Conservation (phyloP, 2,797 vertebrate species). For the Monodelphis domestica region DNA sequence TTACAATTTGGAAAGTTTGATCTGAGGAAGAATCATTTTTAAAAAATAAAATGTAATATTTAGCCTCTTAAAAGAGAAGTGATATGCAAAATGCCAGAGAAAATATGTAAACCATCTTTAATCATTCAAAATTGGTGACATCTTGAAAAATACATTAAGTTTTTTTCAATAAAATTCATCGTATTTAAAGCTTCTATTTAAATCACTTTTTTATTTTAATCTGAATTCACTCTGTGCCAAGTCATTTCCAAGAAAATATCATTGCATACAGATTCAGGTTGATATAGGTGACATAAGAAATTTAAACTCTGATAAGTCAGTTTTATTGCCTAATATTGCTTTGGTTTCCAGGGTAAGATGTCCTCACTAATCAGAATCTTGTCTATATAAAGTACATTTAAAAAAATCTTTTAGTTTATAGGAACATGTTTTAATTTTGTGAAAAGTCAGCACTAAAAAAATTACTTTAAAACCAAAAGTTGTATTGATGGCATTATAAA, state of each 20-base stretch:
- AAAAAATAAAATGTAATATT: not conserved
- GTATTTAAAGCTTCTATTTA: constrained; percentile 43
- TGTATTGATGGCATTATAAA: constrained; percentile 49
- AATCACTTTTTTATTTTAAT: constrained; percentile 51
- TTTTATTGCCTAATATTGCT: constrained; percentile 63
- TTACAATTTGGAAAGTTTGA: not conserved
- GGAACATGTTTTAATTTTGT: constrained; percentile 11
- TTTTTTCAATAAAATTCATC: constrained; percentile 25
- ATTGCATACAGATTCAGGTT: constrained; percentile 50
- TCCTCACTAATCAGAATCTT: constrained; percentile 53
- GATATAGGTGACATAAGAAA: constrained; percentile 25
- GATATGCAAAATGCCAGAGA: constrained; percentile 42
- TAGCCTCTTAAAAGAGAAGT: constrained; percentile 34
- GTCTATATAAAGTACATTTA: not conserved
- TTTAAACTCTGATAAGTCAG: constrained; percentile 16
- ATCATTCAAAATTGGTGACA: constrained; percentile 12
- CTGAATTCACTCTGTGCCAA: constrained; percentile 51
- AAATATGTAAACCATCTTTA: constrained; percentile 52
- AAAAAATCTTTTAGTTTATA: constrained; percentile 67
- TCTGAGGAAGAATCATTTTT: not conserved
- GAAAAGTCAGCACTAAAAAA: constrained; percentile 40
- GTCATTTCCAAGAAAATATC: constrained; percentile 44
- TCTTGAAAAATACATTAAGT: constrained; percentile 49
- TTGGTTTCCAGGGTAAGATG: constrained; percentile 22
- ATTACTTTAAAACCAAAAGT: constrained; percentile 47